phyloP scores from a whole-genome alignment of 2,113 vertebrate species.

The Vireo altiloquus region DNA sequence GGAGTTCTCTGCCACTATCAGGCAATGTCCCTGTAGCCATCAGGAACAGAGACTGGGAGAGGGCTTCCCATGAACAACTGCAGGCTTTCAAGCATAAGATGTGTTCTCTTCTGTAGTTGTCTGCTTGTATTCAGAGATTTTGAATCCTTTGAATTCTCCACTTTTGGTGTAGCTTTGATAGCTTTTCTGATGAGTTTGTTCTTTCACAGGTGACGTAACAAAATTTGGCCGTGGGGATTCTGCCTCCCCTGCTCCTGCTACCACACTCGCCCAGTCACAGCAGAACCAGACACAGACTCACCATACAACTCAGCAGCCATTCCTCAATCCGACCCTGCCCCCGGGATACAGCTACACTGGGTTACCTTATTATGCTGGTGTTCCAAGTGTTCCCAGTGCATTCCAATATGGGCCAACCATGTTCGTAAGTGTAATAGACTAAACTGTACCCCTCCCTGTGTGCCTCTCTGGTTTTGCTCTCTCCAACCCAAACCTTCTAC shows the following conservation, averaged over 20 bases:
- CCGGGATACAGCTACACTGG: slow-evolving; percentile 94
- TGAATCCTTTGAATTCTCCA: neutral
- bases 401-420: slow-evolving; percentile 94
- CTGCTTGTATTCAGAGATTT: neutral
- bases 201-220: slow-evolving; percentile 83
- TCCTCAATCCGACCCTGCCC: slow-evolving; percentile 86
- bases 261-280: slow-evolving; percentile 83
- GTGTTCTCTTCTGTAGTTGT: neutral
- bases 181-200: neutral
- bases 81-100: neutral
- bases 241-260: slow-evolving; percentile 87
- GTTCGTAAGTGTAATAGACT: slow-evolving; percentile 79
- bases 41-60: neutral
- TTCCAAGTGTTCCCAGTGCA: slow-evolving; percentile 86
- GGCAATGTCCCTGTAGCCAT: neutral
- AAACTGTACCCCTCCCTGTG: neutral
- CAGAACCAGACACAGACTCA: slow-evolving; percentile 84
- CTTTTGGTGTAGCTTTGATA: neutral
- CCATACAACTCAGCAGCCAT: slow-evolving; percentile 89
- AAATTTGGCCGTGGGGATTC: slow-evolving; percentile 94
- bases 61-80: neutral
- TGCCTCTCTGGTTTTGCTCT: neutral
- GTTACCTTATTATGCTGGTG: slow-evolving; percentile 88
- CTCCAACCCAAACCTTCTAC: neutral
- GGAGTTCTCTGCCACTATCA: neutral